Conservation (phyloP, 2,113 vertebrate genomes). For the Clarias batrachus region DNA sequence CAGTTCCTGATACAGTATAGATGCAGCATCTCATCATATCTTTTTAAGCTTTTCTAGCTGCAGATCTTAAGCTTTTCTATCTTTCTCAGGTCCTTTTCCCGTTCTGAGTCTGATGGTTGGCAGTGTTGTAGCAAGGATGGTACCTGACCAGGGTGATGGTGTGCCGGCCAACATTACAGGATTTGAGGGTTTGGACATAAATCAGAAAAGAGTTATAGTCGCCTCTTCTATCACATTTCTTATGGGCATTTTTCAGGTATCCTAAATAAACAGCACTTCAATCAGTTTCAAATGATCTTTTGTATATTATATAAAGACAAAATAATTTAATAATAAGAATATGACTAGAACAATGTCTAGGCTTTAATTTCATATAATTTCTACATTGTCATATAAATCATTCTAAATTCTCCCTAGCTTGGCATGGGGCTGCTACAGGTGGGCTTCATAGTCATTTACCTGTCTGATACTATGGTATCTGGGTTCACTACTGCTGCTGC, state of each 20-base stretch:
- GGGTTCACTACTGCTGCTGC: slow-evolving; percentile 94
- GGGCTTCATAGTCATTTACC: slow-evolving; percentile 90
- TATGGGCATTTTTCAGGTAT: slow-evolving; percentile 88
- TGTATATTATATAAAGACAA: neutral
- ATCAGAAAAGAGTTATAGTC: slow-evolving; percentile 75
- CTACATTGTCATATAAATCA: neutral
- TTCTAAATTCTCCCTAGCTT: slow-evolving; percentile 70
- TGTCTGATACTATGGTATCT: slow-evolving; percentile 89
- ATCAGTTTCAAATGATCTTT: neutral
- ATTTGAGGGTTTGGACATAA: slow-evolving; percentile 57
- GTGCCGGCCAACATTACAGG: slow-evolving; percentile 47
- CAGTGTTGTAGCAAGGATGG: slow-evolving; percentile 73
- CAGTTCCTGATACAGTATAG: no score
- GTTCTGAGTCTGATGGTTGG: slow-evolving; percentile 90
- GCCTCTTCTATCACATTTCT: slow-evolving; percentile 85
- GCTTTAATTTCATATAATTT: neutral
- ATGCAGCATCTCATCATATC: neutral
- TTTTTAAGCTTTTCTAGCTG: neutral
- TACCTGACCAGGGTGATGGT: slow-evolving; percentile 55
- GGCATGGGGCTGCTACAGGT: slow-evolving; percentile 80
- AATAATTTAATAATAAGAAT: neutral
- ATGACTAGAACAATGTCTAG: neutral
- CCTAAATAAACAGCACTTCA: no score
- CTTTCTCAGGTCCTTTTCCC: slow-evolving; percentile 82
- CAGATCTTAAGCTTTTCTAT: neutral